Evolutionary conservation across 2,113 vertebrate species (phyloP).

Genomic region (Myrmophylax atrothorax): DNA sequence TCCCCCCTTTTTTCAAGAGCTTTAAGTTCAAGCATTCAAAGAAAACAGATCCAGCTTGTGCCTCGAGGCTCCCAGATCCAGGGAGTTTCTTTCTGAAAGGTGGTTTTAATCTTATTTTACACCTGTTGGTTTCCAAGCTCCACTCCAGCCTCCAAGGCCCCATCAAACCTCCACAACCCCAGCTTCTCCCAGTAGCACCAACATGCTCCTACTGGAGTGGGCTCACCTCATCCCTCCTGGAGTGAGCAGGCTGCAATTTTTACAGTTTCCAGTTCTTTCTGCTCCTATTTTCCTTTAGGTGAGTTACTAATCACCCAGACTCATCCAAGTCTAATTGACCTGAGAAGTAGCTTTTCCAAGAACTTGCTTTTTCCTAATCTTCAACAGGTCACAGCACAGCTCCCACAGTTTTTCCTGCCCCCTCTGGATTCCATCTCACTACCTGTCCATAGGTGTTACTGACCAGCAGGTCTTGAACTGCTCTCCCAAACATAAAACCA

Average conservation of each 20-base stretch:
- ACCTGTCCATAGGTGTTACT: rapidly evolving
- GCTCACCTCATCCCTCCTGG: not conserved
- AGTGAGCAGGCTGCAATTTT: not conserved
- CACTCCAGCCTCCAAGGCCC: not conserved
- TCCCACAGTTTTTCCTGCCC: not conserved
- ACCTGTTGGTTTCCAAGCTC: not conserved
- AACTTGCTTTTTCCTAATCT: not conserved
- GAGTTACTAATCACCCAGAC: not conserved
- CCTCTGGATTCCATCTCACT: not conserved
- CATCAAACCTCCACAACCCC: not conserved
- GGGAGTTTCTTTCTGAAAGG: not conserved
- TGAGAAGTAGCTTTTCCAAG: not conserved
- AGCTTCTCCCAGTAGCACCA: not conserved
- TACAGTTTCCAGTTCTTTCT: not conserved
- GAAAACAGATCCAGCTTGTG: not conserved
- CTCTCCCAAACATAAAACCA: not conserved
- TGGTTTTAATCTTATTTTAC: not conserved
- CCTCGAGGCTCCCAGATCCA: not conserved
- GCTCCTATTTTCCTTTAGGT: not conserved
- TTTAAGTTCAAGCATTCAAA: not conserved
- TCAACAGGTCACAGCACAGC: not conserved
- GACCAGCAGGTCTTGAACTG: not conserved
- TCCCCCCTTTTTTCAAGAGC: not conserved
- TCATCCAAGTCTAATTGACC: not conserved
- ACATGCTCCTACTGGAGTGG: not conserved